Evolutionary conservation across 2,113 vertebrate species (phyloP).

Genomic region (Chionodraco myersi): DNA sequence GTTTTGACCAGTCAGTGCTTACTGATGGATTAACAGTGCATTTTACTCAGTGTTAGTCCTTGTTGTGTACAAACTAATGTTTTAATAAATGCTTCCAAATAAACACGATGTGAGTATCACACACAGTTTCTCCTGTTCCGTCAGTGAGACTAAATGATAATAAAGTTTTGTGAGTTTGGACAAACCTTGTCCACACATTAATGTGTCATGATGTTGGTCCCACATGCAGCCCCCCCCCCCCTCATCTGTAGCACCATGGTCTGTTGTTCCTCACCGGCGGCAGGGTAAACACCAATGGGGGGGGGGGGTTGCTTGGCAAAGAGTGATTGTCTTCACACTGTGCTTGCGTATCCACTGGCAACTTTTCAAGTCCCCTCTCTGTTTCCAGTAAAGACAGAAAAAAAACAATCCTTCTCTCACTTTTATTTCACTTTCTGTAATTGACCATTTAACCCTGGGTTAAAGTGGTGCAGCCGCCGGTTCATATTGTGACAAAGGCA

Average conservation of each 20-base stretch:
- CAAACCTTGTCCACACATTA: not conserved
- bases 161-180: not conserved
- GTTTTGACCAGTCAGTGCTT: too few relatives aligned
- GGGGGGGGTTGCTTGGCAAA: conserved; percentile 50
- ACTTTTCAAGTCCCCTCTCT: conserved; percentile 72
- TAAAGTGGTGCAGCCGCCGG: conserved; percentile 11
- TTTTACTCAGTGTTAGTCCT: too few relatives aligned
- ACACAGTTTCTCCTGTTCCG: too few relatives aligned
- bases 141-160: not conserved
- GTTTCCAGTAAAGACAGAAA: conserved; percentile 39
- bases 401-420: conserved; percentile 15
- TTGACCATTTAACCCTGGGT: conserved; percentile 19
- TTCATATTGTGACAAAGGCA: conserved; percentile 1
- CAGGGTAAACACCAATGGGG: conserved; percentile 23
- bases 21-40: too few relatives aligned
- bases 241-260: too few relatives aligned
- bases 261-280: conserved; percentile 13
- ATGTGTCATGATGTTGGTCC: too few relatives aligned
- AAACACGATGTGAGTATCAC: too few relatives aligned
- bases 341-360: conserved; percentile 64
- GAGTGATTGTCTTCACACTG: conserved; percentile 44
- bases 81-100: too few relatives aligned
- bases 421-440: conserved; percentile 37
- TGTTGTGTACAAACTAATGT: too few relatives aligned
- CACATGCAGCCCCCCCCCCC: too few relatives aligned